Evolutionary conservation across 1,140 invertebrate genomes (phyloP).

Genomic region (Cyclargus thomasi): DNA sequence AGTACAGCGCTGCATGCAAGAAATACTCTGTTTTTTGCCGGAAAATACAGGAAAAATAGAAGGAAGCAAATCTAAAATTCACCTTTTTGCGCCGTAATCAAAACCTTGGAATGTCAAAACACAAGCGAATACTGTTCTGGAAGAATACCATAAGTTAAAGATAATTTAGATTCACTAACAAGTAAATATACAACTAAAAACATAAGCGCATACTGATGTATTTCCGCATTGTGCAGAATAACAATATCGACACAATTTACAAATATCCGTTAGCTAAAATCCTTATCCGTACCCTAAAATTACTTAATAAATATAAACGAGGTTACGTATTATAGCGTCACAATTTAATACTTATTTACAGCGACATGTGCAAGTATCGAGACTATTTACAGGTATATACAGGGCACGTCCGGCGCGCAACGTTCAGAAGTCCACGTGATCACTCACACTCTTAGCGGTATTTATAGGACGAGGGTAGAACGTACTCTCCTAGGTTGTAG

Average conservation of each 20-base stretch:
- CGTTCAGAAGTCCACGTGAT: slow-evolving; percentile 22
- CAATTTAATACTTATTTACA: slow-evolving; percentile 8
- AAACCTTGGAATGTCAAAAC: slow-evolving; percentile 65
- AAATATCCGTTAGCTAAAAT: slow-evolving; percentile 56
- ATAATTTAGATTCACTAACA: slow-evolving; percentile 51
- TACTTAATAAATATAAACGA: slow-evolving; percentile 64
- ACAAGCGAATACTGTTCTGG: slow-evolving; percentile 38
- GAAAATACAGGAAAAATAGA: background rate
- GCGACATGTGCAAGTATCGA: slow-evolving; percentile 21
- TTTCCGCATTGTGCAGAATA: slow-evolving; percentile 75
- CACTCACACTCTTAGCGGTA: slow-evolving; percentile 48
- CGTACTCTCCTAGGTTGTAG: slow-evolving; percentile 81
- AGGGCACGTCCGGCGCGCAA: slow-evolving; percentile 60
- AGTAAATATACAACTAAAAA: slow-evolving; percentile 59
- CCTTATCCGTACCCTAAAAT: slow-evolving; percentile 49
- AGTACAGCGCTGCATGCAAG: background rate
- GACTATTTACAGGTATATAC: slow-evolving; percentile 52
- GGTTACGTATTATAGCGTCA: slow-evolving; percentile 22
- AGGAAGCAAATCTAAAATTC: slow-evolving; percentile 30
- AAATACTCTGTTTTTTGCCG: background rate
- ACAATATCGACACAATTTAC: slow-evolving; percentile 75
- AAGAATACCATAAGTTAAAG: slow-evolving; percentile 25
- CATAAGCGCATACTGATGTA: slow-evolving; percentile 74
- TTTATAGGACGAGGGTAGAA: slow-evolving; percentile 78
- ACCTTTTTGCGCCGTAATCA: slow-evolving; percentile 39